A percentile compares a stretch with the other conserved stretches of the same genome.
phyloP scores from a whole-genome alignment of 2,113 vertebrate species.

The Lagopus leucura region DNA sequence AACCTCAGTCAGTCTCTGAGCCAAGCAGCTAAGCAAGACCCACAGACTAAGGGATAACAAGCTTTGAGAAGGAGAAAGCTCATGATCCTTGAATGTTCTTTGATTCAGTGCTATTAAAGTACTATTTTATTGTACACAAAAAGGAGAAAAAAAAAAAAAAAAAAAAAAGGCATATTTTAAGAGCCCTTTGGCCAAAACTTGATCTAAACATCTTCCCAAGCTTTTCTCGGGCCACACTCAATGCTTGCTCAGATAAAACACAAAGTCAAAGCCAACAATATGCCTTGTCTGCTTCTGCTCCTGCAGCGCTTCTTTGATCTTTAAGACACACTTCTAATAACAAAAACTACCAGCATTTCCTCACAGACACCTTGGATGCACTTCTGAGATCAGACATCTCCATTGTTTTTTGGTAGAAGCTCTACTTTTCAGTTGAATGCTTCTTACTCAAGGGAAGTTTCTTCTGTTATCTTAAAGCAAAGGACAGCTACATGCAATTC shows the following conservation, averaged over 20 bases:
- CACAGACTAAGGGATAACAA: background rate
- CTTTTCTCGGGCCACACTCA: background rate
- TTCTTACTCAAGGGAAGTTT: background rate
- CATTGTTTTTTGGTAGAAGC: background rate
- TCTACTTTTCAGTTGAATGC: background rate
- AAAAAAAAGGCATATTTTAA: background rate
- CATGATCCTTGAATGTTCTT: background rate
- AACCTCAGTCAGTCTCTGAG: background rate
- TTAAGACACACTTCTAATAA: background rate
- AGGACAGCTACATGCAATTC: background rate
- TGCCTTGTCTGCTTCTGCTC: background rate
- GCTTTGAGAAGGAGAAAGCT: background rate
- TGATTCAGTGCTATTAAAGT: background rate
- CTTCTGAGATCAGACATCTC: background rate
- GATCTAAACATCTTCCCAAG: background rate
- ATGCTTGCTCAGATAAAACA: background rate
- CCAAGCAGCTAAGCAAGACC: background rate
- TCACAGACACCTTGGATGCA: background rate
- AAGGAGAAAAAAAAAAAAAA: background rate
- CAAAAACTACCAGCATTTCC: background rate
- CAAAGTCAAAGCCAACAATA: background rate
- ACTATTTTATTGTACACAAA: background rate
- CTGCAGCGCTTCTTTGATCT: background rate
- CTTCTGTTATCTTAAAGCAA: background rate
- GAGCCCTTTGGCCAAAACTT: background rate